These are phyloP conservation scores for Cryptus armator DNA, from an alignment of 2,888 invertebrate genomes.

Conservation along the genomic window DNA sequence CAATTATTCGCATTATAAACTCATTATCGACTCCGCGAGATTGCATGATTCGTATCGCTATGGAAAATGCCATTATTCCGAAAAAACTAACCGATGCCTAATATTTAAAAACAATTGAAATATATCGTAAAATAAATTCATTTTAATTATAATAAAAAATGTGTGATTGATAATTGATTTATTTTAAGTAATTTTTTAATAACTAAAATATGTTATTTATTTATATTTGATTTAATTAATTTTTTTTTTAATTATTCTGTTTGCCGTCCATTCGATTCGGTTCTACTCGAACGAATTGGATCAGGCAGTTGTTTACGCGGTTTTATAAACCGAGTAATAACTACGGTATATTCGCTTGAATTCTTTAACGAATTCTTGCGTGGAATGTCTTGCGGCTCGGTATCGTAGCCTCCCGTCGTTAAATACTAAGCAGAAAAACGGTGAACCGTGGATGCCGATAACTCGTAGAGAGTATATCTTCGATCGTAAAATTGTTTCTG, in stretches of 20 bases:
- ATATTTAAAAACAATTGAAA: not conserved
- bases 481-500: conserved; percentile 33
- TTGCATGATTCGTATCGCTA: not conserved
- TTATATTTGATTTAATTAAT: too few species aligned
- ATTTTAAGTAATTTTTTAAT: too few species aligned
- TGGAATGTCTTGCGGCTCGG: conserved; percentile 12
- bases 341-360: not conserved
- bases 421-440: conserved; percentile 12
- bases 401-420: not conserved
- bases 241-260: too few species aligned
- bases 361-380: conserved; percentile 21
- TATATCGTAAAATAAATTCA: too few species aligned
- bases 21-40: not conserved
- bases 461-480: not conserved
- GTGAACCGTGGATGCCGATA: not conserved
- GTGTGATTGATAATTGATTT: too few species aligned
- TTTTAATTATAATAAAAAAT: too few species aligned
- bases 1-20: conserved; percentile 48
- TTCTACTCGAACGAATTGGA: conserved; percentile 11
- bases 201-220: too few species aligned
- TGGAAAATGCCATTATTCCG: conserved; percentile 8
- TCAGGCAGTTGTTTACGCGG: not conserved
- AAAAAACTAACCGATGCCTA: conserved; percentile 20
- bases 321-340: not conserved
- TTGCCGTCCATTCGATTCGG: not conserved